Evolutionary conservation across 2,888 invertebrate species (phyloP), one percentile per base, ranked within the genome.

Genomic region (Oligia strigilis): DNA sequence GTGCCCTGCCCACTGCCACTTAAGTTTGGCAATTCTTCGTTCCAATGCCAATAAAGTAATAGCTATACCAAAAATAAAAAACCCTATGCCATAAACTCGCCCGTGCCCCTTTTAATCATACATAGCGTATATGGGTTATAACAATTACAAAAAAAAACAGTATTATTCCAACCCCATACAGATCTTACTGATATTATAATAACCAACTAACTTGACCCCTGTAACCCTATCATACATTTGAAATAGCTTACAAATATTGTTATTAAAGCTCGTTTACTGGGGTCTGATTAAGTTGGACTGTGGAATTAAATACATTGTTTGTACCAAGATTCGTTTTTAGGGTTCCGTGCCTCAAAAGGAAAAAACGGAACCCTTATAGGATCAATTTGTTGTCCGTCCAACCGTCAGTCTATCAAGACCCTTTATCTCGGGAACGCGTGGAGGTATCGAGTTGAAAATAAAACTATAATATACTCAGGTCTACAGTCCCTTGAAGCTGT

Each of bases 71-170:
- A 58, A n/a, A 58, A 58, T 58, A n/a, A 3, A 1, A 4, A 58
- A 58, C 75, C 72, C 49, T 43, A 69, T n/a, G 46, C 71, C 81
- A 81, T 80, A 80, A 82, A 76, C 55, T 70, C 1, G 49, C 6
- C 66, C 62, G 72, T 29, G 8, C 75, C 71, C 72, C 66, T 71
- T 93, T 94, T 94, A 93, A 90, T 90, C 88, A 83, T 80, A 76
- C 88, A 83, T 73, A 73, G 11, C 19, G n/a, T 66, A 70, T 72
- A 75, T 43, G 66, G 89, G 86, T 88, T 89, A 91, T 89, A 90
- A 90, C 90, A 80, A 90, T 91, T 91, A 91, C 89, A 88, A 82
- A 89, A 90, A 90, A 89, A 90, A 91, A 91, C 88, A 87, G 89
- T 90, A 89, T 77, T 79, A 81, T 72, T 66, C 80, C 73, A 52